These are phyloP conservation scores for Cyanocitta stelleri DNA, from an alignment of 2,113 vertebrate genomes.

Conservation along the genomic window DNA sequence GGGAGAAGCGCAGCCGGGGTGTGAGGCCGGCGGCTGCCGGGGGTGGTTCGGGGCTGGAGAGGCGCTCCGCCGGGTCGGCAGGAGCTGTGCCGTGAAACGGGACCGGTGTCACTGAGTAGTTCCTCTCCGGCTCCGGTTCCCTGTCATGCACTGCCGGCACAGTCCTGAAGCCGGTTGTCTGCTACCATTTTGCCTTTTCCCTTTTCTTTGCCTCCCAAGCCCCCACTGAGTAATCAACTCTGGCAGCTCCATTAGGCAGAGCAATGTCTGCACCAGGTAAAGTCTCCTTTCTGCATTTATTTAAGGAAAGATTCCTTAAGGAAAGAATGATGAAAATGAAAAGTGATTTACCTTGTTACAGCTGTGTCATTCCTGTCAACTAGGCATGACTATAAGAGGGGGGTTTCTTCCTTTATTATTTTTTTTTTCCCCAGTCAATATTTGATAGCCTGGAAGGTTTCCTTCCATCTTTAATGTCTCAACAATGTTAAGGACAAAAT, in stretches of 20 bases:
- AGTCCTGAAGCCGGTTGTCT: constrained; percentile 1
- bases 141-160: constrained; percentile 39
- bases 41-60: not conserved
- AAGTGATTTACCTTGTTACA: not conserved
- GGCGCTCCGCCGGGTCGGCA: not conserved
- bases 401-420: fast-evolving
- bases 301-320: not conserved
- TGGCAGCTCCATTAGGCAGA: constrained; percentile 24
- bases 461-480: not conserved
- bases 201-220: not conserved
- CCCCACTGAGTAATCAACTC: constrained; percentile 51
- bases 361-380: not conserved
- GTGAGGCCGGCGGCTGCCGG: not conserved
- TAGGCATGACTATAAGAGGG: not conserved
- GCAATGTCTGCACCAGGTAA: not conserved
- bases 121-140: constrained; percentile 51
- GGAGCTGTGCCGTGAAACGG: constrained; percentile 10
- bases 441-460: not conserved
- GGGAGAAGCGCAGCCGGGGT: not conserved
- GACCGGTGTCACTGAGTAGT: constrained; percentile 26
- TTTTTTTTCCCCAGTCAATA: not conserved
- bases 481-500: not conserved
- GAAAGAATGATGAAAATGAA: not conserved
- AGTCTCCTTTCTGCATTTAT: not conserved
- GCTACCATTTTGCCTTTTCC: constrained; percentile 23